Base-by-base conservation (phyloP, 2,888 invertebrate species). In the Drosophila austrosaltans region DNA sequence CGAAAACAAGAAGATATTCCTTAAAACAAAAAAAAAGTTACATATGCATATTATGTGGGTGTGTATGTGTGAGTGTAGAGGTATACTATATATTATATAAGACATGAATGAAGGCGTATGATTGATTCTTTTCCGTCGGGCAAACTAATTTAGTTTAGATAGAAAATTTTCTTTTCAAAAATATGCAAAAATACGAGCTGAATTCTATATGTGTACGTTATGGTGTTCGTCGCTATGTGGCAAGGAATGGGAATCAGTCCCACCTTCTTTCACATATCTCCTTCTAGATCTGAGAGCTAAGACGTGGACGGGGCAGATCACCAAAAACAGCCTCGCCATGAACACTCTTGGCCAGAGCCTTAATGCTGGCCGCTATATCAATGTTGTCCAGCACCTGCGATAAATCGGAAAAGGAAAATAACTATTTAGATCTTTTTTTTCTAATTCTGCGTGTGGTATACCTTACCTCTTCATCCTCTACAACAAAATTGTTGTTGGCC, bases 281-380 rank as follows among this genome's bases (percentile, higher is more conserved):
- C 10, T 25, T 30, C 68, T 95, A 97, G 93, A 97, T 96, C 93
- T 96, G 96, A 75, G 96, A 96, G 91, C 96, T 96, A 93, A 96
- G 95, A 89, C 97, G 95, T 76, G 97, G 97, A 74, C 96, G 94
- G 53, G 98, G 98, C 90, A 98, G 93, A 90, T 98, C 98, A 22
- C 96, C 96, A 93, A 97, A 98, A 80, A 97, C 96, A 28, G 95
- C 94, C 92, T 97, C 97, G 72, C 96, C 97, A 93, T 97, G 97
- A 72, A 98, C 96, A 83, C 97, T 98, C 87, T 96, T 96, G 22
- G 98, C 97, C 87, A 98, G 93, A n/a, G 97, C 97, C 92, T 97
- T 96, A 91, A 98, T 98, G 91, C 96, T 97, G 53, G 97, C 97
- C 76, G 97, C 97, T 91, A 98, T 98, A 91, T 97, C 96, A 74